Conservation (phyloP, 2,888 invertebrate species). For the Mythimna ferrago region DNA sequence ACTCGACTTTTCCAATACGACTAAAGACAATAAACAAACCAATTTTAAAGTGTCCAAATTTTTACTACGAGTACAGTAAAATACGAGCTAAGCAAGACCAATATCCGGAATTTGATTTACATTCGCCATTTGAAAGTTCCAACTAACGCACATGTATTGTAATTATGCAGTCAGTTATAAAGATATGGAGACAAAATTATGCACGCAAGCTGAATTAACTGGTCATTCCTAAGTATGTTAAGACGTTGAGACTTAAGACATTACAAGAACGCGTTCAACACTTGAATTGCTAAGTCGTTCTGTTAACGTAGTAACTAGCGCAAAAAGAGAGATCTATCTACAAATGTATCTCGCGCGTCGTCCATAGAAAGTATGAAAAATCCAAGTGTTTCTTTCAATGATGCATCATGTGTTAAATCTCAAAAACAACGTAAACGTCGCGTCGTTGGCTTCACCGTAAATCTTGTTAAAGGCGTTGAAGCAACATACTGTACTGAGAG, state of each 20-base stretch:
- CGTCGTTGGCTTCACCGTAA: constrained; percentile 27
- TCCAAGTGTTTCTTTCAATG: constrained; percentile 30
- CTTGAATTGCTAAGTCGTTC: constrained; percentile 47
- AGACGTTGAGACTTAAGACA: constrained; percentile 31
- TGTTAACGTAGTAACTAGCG: constrained; percentile 51
- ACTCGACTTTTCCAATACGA: neutral
- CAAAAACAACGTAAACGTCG: constrained; percentile 36
- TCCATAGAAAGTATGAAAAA: constrained; percentile 57
- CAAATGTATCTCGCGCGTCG: constrained; percentile 20
- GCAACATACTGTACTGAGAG: constrained; percentile 28
- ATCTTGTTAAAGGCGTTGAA: constrained; percentile 30
- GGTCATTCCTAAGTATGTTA: constrained; percentile 36
- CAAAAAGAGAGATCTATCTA: constrained; percentile 58
- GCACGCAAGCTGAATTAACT: constrained; percentile 38
- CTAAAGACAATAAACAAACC: neutral
- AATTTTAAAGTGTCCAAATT: neutral
- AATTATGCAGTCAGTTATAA: constrained; percentile 23
- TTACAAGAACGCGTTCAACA: constrained; percentile 33
- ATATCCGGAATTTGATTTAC: constrained; percentile 31
- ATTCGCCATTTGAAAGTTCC: constrained; percentile 42
- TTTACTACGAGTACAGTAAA: constrained; percentile 8
- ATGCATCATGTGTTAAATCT: constrained; percentile 33
- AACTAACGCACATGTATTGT: constrained; percentile 13
- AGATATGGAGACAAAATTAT: constrained; percentile 34
- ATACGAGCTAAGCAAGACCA: neutral